phyloP scores from a whole-genome alignment of 2,797 vertebrate genomes.

The Xenentodon cancila region DNA sequence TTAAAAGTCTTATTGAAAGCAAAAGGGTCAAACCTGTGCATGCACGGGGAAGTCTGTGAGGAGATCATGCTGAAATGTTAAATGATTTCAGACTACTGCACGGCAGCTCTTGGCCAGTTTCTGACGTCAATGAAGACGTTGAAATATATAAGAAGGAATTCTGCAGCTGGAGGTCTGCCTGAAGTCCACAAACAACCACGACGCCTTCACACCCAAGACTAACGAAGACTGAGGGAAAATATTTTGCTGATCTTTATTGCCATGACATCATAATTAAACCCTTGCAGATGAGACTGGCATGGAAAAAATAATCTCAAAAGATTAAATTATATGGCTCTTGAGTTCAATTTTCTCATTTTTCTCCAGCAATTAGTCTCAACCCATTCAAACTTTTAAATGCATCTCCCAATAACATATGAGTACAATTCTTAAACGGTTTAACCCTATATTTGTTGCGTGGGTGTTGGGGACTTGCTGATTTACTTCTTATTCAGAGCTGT shows the following conservation, averaged over 20 bases:
- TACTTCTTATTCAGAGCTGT: neutral
- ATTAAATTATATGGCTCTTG: constrained; percentile 53
- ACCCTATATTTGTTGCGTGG: constrained; percentile 24
- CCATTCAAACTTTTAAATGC: constrained; percentile 39
- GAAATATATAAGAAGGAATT: too few species aligned
- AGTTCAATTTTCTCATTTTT: constrained; percentile 30
- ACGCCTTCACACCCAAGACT: too few species aligned
- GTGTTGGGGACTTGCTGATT: constrained; percentile 10
- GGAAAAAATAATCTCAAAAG: constrained; percentile 34
- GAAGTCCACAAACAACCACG: too few species aligned
- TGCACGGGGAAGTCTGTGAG: neutral
- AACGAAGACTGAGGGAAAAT: neutral
- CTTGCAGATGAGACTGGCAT: constrained; percentile 33
- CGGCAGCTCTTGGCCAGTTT: constrained; percentile 41
- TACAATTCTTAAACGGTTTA: constrained; percentile 38
- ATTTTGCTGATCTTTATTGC: constrained; percentile 40
- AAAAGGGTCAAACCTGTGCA: neutral
- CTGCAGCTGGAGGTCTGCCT: too few species aligned
- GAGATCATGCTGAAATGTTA: neutral
- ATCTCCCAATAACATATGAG: neutral
- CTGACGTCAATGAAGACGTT: constrained; percentile 1
- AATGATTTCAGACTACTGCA: neutral
- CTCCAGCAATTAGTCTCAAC: constrained; percentile 22
- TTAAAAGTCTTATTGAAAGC: neutral
- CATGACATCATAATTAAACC: constrained; percentile 48